Evolutionary conservation across 1,140 invertebrate genomes (phyloP), one percentile per base, ranked within the genome.

Genomic region (Chironomus striatipennis): DNA sequence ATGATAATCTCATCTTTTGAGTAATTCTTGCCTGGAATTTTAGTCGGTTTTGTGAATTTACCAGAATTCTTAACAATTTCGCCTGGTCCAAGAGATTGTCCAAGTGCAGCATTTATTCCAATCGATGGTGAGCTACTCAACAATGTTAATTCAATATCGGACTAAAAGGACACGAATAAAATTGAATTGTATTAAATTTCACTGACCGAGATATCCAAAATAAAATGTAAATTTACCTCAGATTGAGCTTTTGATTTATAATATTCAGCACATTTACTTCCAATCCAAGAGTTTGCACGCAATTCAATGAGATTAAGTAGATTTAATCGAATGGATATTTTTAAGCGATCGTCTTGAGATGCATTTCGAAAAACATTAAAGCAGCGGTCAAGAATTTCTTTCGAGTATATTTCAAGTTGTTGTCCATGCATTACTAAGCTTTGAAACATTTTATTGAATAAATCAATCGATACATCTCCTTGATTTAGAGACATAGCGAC

Each of bases 1-100:
- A 97, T 97, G 65, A 96, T 91, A 75, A 97, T 91, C 86, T 97
- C 94, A 83, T 96, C 94, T 83, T 95, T 95, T 79, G 92, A 94
- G 82, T 94, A 94, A 80, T 93, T 95, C 84, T 95, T 95, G 74
- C 93, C 93, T 73, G 92, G 91, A 75, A 95, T 93, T 81, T 93
- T 91, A 2, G 93, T 93, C n/a, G 93, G 93, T 81, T 93, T 93
- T 10, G 86, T 83, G 82, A 93, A 95, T 82, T 94, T 95, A 65
- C 93, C 94, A 64, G 93, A 95, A 73, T 90, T 89, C 83, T 93
- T 93, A 67, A 96, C 87, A 10, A 95, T 86, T 84, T 95, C 93
- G 74, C 93, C 93, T 43, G 91, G 90, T 74, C 84, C 87, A 67
- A 94, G 85, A 74, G 92, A 77, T 9, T 86, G 84, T 73, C 83